phyloP scores from a whole-genome alignment of 2,113 vertebrate species.

The Sebastes fasciatus region DNA sequence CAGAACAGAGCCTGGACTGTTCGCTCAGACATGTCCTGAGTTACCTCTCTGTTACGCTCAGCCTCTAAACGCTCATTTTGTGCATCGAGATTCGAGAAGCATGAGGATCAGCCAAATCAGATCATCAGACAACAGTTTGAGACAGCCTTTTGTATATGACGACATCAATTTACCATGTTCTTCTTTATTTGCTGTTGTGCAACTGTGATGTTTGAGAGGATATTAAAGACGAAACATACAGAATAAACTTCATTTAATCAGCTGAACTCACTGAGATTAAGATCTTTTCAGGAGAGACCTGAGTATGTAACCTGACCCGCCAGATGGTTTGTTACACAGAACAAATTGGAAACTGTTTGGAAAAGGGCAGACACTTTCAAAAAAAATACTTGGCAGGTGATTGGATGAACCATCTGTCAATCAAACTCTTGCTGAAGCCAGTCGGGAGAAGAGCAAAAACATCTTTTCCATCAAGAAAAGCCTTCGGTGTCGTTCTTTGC shows the following conservation, averaged over 20 bases:
- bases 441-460: too few relatives aligned
- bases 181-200: not conserved
- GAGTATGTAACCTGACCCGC: too few relatives aligned
- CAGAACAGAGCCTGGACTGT: conserved; percentile 42
- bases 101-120: not conserved
- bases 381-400: too few relatives aligned
- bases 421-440: too few relatives aligned
- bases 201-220: not conserved
- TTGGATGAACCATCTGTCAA: too few relatives aligned
- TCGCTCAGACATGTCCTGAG: conserved; percentile 39
- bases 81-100: not conserved
- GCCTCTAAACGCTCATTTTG: not conserved
- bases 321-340: too few relatives aligned
- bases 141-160: not conserved
- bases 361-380: too few relatives aligned
- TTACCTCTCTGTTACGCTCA: not conserved
- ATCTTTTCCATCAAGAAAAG: too few relatives aligned
- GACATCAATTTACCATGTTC: not conserved
- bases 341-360: too few relatives aligned
- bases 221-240: not conserved
- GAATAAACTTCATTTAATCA: not conserved
- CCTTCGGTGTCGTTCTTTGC: too few relatives aligned
- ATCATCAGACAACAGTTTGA: not conserved
- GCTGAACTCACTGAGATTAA: too few relatives aligned
- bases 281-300: too few relatives aligned